Conservation (phyloP, 2,888 invertebrate genomes). For the Augochlorella aurata region DNA sequence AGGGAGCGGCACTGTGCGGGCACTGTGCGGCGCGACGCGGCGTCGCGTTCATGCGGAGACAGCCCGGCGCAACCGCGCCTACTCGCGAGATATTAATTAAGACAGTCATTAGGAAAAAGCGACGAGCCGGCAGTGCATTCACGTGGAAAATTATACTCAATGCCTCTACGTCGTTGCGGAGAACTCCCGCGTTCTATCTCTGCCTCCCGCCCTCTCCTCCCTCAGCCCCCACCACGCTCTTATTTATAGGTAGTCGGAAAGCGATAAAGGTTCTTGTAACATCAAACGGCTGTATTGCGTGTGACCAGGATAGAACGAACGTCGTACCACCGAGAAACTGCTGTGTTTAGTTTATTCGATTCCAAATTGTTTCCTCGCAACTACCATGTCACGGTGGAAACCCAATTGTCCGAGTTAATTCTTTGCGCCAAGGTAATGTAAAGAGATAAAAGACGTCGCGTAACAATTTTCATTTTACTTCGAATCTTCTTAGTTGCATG, state of each 20-base stretch:
- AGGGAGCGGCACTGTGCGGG: constrained; percentile 1
- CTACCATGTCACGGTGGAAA: too few species aligned
- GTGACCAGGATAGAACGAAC: background rate
- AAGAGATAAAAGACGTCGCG: too few species aligned
- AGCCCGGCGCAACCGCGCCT: constrained; percentile 35
- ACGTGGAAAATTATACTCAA: constrained; percentile 54
- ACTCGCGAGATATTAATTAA: constrained; percentile 60
- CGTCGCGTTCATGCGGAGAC: constrained; percentile 42
- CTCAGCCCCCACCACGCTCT: background rate
- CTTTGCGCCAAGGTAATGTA: too few species aligned
- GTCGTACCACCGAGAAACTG: background rate
- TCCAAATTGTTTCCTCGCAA: background rate
- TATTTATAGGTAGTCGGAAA: constrained; percentile 17
- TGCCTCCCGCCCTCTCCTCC: background rate
- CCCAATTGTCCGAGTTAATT: too few species aligned
- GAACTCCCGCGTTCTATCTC: constrained; percentile 23
- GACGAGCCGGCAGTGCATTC: constrained; percentile 53
- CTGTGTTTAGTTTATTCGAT: background rate
- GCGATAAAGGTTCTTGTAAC: constrained; percentile 16
- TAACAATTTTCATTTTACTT: too few species aligned
- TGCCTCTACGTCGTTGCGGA: constrained; percentile 21
- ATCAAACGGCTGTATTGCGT: constrained; percentile 2
- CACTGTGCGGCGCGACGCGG: background rate
- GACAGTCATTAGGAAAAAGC: constrained; percentile 61
- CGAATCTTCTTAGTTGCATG: too few species aligned